Conservation (phyloP, 2,113 vertebrate genomes). For the Tinamus guttatus region DNA sequence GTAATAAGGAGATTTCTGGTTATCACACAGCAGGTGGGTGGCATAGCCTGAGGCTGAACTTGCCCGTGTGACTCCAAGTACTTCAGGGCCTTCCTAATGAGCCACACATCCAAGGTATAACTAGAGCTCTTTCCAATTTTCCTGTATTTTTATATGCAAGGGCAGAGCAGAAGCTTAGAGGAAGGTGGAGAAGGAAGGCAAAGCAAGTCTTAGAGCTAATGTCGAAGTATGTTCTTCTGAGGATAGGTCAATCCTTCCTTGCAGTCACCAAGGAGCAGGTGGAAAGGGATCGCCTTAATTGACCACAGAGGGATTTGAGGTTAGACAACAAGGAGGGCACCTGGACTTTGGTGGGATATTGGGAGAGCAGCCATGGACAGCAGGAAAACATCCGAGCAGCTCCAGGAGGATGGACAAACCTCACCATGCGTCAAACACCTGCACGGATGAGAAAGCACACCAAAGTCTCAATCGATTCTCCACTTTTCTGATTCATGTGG, state of each 20-base stretch:
- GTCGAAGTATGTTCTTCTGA: not conserved
- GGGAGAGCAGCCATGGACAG: not conserved
- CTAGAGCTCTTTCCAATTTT: not conserved
- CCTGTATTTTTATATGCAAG: not conserved
- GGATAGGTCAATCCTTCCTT: no score
- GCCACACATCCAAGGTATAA: rapidly evolving
- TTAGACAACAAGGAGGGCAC: not conserved
- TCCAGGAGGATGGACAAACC: not conserved
- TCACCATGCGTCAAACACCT: not conserved
- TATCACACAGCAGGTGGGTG: not conserved
- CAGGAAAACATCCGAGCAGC: not conserved
- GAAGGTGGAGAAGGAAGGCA: not conserved
- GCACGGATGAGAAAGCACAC: not conserved
- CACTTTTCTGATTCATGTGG: no score
- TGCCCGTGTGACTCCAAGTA: not conserved
- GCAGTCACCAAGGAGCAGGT: no score
- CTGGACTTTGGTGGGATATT: not conserved
- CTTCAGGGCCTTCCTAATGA: rapidly evolving
- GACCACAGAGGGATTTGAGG: not conserved
- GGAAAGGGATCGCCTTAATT: not conserved
- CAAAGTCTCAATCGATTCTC: no score
- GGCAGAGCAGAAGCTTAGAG: not conserved
- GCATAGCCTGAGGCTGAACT: not conserved
- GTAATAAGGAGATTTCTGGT: not conserved
- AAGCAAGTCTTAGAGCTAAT: not conserved